These are phyloP conservation scores for Lasioglossum oenotherae DNA, from an alignment of 2,888 invertebrate genomes.

Conservation along the genomic window DNA sequence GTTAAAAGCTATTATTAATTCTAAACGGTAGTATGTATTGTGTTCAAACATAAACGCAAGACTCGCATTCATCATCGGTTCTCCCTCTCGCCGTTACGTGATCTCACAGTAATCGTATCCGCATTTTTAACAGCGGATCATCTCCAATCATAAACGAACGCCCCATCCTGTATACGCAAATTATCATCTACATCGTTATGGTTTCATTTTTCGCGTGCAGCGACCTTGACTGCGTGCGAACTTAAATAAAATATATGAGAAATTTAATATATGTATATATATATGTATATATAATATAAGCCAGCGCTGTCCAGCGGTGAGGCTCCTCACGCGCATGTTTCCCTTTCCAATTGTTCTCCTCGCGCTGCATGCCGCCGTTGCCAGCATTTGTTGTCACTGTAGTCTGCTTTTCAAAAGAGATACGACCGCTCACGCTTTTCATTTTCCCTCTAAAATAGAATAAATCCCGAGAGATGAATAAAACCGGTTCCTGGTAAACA, in stretches of 20 bases:
- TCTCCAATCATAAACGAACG: conserved; percentile 33
- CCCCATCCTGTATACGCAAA: conserved; percentile 26
- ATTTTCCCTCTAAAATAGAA: neutral
- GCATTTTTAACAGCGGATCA: conserved; percentile 5
- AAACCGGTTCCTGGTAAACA: neutral
- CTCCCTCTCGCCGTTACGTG: neutral
- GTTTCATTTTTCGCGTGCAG: conserved; percentile 31
- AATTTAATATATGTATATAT: conserved; percentile 59
- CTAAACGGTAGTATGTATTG: conserved; percentile 7
- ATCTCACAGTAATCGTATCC: conserved; percentile 15
- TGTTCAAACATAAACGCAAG: neutral
- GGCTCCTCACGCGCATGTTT: conserved; percentile 9
- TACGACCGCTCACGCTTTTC: neutral
- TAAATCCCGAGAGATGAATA: neutral
- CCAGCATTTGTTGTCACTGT: neutral
- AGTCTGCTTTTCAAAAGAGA: neutral
- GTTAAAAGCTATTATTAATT: conserved; percentile 20
- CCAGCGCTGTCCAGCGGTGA: conserved; percentile 12
- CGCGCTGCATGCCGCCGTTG: neutral
- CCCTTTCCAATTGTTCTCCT: conserved; percentile 9
- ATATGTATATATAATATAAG: conserved; percentile 6
- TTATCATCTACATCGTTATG: conserved; percentile 32
- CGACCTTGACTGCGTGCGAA: conserved; percentile 49
- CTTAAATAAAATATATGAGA: conserved; percentile 70
- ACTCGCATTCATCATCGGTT: neutral